phyloP scores from a whole-genome alignment of 2,113 vertebrate species.

The Pelvicachromis taeniatus region DNA sequence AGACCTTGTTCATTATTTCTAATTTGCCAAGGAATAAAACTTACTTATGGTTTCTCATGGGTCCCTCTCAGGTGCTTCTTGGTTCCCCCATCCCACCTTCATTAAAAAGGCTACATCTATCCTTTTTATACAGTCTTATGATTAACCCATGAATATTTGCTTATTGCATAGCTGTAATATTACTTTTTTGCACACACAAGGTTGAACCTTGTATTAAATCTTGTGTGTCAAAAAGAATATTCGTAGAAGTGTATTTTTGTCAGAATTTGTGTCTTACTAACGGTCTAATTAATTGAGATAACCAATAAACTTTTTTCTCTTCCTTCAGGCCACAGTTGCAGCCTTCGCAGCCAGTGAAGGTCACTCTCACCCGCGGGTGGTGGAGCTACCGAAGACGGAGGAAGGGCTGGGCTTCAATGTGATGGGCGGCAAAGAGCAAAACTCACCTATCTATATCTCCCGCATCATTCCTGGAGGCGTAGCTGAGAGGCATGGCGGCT shows the following conservation, averaged over 20 bases:
- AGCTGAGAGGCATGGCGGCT: constrained; percentile 93
- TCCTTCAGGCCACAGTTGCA: constrained; percentile 92
- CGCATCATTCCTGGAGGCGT: constrained; percentile 98
- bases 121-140: neutral
- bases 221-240: neutral
- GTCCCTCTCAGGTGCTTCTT: neutral
- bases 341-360: constrained; percentile 98
- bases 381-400: constrained; percentile 97
- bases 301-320: constrained; percentile 10
- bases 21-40: neutral
- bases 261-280: neutral
- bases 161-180: neutral
- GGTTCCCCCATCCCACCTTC: neutral
- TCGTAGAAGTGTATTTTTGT: neutral
- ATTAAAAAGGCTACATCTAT: neutral
- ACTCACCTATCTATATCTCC: constrained; percentile 98
- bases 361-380: constrained; percentile 95
- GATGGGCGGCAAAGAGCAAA: constrained; percentile 99
- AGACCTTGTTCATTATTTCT: neutral
- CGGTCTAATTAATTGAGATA: neutral
- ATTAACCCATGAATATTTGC: neutral
- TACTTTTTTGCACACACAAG: neutral
- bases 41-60: neutral
- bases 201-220: neutral
- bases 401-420: constrained; percentile 99